Conservation (phyloP, 1,140 invertebrate genomes). For the Orchestia grillus region DNA sequence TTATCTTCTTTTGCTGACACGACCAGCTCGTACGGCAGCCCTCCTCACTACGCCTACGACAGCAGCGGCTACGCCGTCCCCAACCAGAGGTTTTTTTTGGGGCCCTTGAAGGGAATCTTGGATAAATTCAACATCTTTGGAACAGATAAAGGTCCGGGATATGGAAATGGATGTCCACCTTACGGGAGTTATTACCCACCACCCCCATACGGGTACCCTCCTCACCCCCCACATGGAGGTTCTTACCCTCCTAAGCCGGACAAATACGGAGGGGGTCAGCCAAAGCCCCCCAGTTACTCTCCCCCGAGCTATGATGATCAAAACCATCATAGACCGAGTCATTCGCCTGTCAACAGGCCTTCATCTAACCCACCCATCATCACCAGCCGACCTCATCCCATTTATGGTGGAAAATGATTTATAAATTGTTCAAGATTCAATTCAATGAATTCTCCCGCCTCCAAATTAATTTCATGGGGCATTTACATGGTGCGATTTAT, state of each 20-base stretch:
- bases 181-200: background rate
- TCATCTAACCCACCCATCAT: background rate
- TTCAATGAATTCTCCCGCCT: too few relatives aligned
- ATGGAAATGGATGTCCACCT: slow-evolving; percentile 9
- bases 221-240: background rate
- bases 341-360: background rate
- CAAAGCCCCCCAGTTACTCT: background rate
- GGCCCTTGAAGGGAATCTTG: slow-evolving; percentile 20
- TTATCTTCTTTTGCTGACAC: background rate
- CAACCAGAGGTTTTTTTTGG: slow-evolving; percentile 29
- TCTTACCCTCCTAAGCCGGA: background rate
- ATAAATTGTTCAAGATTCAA: background rate
- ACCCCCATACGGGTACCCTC: background rate
- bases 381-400: slow-evolving; percentile 1
- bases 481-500: too few relatives aligned
- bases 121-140: slow-evolving; percentile 38
- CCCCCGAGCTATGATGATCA: slow-evolving; percentile 4
- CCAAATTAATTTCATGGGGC: too few relatives aligned
- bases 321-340: slow-evolving; percentile 4
- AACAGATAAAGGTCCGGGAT: background rate
- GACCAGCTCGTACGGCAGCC: background rate
- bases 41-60: background rate
- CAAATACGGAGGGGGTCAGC: background rate
- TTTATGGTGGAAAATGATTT: background rate
- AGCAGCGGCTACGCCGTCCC: background rate